phyloP scores from a whole-genome alignment of 2,797 vertebrate species.

The Hemibagrus guttatus region DNA sequence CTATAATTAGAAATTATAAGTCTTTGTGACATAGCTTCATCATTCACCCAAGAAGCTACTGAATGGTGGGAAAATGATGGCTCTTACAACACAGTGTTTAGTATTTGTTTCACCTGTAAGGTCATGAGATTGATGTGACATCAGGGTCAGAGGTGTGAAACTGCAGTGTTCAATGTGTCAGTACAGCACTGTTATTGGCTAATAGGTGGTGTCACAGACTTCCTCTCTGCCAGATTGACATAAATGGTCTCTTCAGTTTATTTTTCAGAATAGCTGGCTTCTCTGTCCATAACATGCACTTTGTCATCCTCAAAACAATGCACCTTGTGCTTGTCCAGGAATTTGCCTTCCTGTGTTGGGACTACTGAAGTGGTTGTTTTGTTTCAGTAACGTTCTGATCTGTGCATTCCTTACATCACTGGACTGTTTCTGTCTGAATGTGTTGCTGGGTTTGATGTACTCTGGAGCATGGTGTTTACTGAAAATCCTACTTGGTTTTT shows the following conservation, averaged over 20 bases:
- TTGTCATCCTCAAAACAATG: not conserved
- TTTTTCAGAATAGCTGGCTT: not conserved
- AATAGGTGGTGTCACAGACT: not conserved
- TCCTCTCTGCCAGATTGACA: not conserved
- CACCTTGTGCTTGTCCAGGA: not conserved
- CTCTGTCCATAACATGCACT: not conserved
- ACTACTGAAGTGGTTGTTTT: constrained; percentile 21
- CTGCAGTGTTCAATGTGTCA: not conserved
- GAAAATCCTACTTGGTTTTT: not conserved
- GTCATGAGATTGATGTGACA: constrained; percentile 9
- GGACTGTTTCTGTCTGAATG: constrained; percentile 1
- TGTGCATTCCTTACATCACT: not conserved
- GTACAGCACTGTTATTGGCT: not conserved
- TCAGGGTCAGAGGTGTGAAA: not conserved
- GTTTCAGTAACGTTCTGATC: not conserved
- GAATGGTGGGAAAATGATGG: not conserved
- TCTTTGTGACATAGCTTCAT: no score
- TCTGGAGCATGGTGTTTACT: constrained; percentile 16
- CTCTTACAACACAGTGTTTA: not conserved
- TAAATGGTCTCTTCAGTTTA: not conserved
- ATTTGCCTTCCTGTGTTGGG: constrained; percentile 8
- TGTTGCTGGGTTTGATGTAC: constrained; percentile 14
- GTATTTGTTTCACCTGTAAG: not conserved
- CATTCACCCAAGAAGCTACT: not conserved
- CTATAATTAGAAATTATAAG: not conserved